Conservation (phyloP, 2,113 vertebrate genomes). For the Microtus pennsylvanicus region DNA sequence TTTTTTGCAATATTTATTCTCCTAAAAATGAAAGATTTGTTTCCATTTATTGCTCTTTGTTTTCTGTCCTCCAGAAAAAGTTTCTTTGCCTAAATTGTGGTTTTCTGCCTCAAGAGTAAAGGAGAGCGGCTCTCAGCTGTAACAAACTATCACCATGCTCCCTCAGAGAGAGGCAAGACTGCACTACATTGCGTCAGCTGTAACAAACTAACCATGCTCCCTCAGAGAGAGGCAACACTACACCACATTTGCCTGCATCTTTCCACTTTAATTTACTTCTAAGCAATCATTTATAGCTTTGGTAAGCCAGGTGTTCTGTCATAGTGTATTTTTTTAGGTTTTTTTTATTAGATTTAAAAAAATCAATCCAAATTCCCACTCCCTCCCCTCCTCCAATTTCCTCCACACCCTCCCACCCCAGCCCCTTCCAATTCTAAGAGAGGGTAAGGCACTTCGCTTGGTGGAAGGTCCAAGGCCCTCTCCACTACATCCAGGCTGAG, state of each 20-base stretch:
- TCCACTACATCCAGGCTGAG: too few relatives aligned
- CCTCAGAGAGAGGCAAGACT: not conserved
- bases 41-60: conserved; percentile 21
- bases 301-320: not conserved
- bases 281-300: not conserved
- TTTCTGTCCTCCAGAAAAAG: not conserved
- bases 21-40: not conserved
- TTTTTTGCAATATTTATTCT: not conserved
- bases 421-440: too few relatives aligned
- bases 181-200: not conserved
- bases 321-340: not conserved
- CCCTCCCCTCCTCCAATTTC: too few relatives aligned
- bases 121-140: not conserved
- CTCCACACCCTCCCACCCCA: too few relatives aligned
- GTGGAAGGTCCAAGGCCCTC: too few relatives aligned
- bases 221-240: not conserved
- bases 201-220: not conserved
- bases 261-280: conserved; percentile 16
- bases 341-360: too few relatives aligned
- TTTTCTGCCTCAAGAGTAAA: conserved; percentile 11
- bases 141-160: not conserved
- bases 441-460: too few relatives aligned
- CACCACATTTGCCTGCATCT: not conserved
- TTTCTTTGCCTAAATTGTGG: not conserved
- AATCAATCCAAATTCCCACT: too few relatives aligned